Evolutionary conservation across 2,797 vertebrate species (phyloP).

Genomic region (Chaenodraco wilsoni): DNA sequence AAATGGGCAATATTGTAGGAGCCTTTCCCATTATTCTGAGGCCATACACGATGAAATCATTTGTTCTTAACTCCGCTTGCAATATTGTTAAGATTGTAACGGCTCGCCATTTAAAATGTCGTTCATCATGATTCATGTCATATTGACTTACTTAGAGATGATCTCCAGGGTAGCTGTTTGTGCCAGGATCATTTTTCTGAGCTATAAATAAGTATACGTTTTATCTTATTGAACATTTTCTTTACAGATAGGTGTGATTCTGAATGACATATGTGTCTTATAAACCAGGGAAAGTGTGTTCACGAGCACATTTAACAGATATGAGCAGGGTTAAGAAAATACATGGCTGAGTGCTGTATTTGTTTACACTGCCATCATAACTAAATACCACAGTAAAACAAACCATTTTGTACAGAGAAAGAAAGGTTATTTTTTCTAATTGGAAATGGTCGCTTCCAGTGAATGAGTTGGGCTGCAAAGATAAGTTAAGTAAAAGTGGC

Average conservation of each 20-base stretch:
- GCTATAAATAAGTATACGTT: slow-evolving; percentile 72
- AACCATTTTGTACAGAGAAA: slow-evolving; percentile 67
- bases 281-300: slow-evolving; percentile 45
- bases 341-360: slow-evolving; percentile 42
- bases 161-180: slow-evolving; percentile 60
- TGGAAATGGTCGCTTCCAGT: slow-evolving; percentile 83
- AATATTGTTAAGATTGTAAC: slow-evolving; percentile 80
- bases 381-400: slow-evolving; percentile 65
- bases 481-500: slow-evolving; percentile 84
- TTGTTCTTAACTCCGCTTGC: slow-evolving; percentile 78
- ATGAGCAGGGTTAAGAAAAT: slow-evolving; percentile 54
- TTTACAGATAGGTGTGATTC: slow-evolving; percentile 40
- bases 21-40: slow-evolving; percentile 78
- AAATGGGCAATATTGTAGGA: slow-evolving; percentile 82
- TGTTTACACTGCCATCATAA: slow-evolving; percentile 72
- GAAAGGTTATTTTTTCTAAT: slow-evolving; percentile 75
- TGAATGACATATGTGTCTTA: slow-evolving; percentile 46
- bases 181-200: slow-evolving; percentile 64
- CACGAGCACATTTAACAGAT: slow-evolving; percentile 47
- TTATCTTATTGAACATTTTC: slow-evolving; percentile 58
- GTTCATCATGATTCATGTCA: slow-evolving; percentile 77
- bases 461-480: slow-evolving; percentile 77
- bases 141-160: slow-evolving; percentile 74
- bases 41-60: slow-evolving; percentile 76
- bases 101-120: slow-evolving; percentile 74